Base-by-base conservation (phyloP, 2,113 vertebrate genomes). In the Urocolius indicus region DNA sequence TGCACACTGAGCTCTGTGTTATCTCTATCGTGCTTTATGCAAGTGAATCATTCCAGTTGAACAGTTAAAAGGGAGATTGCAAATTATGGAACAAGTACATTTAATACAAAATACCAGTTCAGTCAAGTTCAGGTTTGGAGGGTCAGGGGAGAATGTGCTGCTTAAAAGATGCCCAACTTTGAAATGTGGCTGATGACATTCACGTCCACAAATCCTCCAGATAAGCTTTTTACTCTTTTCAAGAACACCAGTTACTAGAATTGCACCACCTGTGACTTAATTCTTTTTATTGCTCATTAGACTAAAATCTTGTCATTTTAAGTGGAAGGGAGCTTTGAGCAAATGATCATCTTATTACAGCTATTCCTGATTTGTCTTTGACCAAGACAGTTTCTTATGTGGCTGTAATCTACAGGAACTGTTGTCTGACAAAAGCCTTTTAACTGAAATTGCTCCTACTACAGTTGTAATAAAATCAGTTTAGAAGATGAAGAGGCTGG, bases 361-460 rank as follows among this genome's bases (percentile, higher is more conserved):
- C 55, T 67, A 84, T 84, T 95, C 79, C 61, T 77, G 87, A 89
- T 97, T 89, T 95, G 84, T 89, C 63, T 81, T 84, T 76, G 57
- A 67, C 54, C 87, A 84, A 87, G 57, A 61, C 54, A 52, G 43
- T 95, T 97, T 95, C 94, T 95, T 92, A 74, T 27, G 34, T 2
- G 5, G 82, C 88, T 96, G 93, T 79, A 96, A 97, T 81, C 96
- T 96, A 57, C 89, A 93, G 85, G 89, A 93, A 97, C 84, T 94
- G 90, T 97, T 96, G 84, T 95, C 97, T 95, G 97, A 96, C 96
- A 96, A 90, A 89, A 95, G 85, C 63, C 93, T 94, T 97, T 98
- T 96, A 97, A 94, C 81, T 96, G 92, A 96, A 96, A 97, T 97
- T 96, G 84, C 93, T 96, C 94, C 92, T 94, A 94, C 98, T 98